A percentile compares a stretch with the other conserved stretches of the same genome.
phyloP scores from a whole-genome alignment of 2,888 invertebrate genomes.

The Laothoe populi region DNA sequence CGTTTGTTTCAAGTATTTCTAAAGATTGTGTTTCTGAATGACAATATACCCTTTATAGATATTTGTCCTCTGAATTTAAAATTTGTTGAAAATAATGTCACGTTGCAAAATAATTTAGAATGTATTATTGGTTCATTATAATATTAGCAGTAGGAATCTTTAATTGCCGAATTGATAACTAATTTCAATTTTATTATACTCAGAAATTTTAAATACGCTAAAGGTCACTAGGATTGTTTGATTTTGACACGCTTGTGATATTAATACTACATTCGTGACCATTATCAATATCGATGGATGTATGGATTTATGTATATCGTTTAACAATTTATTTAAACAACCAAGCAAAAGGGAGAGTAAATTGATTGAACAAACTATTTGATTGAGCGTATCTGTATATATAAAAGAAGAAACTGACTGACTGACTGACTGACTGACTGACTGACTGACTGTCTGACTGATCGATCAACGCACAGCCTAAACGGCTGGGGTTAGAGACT shows the following conservation, averaged over 20 bases:
- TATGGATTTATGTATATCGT: slow-evolving; percentile 15
- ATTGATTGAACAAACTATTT: slow-evolving; percentile 13
- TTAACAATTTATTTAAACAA: slow-evolving; percentile 20
- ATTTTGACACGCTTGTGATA: slow-evolving; percentile 19
- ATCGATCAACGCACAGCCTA: too few relatives aligned
- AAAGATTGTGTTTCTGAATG: not conserved
- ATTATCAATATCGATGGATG: slow-evolving; percentile 21
- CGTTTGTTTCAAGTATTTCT: not conserved
- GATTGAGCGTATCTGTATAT: slow-evolving; percentile 8
- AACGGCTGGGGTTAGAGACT: too few relatives aligned
- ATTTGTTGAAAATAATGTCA: slow-evolving; percentile 11
- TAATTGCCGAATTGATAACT: slow-evolving; percentile 6
- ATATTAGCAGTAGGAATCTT: slow-evolving; percentile 8
- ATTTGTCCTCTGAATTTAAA: slow-evolving; percentile 3
- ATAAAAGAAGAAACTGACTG: too few relatives aligned
- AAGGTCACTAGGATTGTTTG: slow-evolving; percentile 4
- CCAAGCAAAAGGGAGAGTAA: slow-evolving; percentile 25
- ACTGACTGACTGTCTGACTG: too few relatives aligned
- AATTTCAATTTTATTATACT: slow-evolving; percentile 8
- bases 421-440: too few relatives aligned
- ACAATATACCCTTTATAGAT: not conserved
- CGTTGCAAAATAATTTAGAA: slow-evolving; percentile 15
- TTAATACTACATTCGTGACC: slow-evolving; percentile 25
- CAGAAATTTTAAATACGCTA: not conserved
- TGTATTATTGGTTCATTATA: slow-evolving; percentile 6